Percentiles rank a stretch among this genome's conserved stretches.
Conservation (phyloP, 2,888 invertebrate species). For the Nomada flava region DNA sequence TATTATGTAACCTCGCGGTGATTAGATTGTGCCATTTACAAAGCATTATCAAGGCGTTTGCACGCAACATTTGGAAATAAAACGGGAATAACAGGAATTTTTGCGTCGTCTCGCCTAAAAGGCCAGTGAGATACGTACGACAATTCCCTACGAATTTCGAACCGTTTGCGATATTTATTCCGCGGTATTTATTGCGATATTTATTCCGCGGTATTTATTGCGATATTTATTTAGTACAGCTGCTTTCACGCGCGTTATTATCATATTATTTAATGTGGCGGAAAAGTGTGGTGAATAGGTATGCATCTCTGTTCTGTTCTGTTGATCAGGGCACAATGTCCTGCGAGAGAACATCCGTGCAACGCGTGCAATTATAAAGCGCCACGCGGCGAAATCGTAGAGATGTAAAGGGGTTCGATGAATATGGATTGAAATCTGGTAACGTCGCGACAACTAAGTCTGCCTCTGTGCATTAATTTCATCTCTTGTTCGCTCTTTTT, state of each 20-base stretch:
- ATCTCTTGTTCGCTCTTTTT: constrained; percentile 20
- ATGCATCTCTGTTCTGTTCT: constrained; percentile 9
- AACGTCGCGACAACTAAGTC: constrained; percentile 47
- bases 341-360: constrained; percentile 13
- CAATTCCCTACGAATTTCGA: not conserved
- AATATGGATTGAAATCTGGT: constrained; percentile 46
- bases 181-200: no score
- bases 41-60: constrained; percentile 17
- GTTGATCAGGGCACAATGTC: constrained; percentile 28
- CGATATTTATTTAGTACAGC: no score
- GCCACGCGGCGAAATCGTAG: not conserved
- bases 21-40: constrained; percentile 24
- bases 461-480: constrained; percentile 28
- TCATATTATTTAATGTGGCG: constrained; percentile 21
- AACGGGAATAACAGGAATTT: constrained; percentile 3
- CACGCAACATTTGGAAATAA: constrained; percentile 10
- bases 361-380: constrained; percentile 21
- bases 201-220: no score
- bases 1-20: constrained; percentile 19
- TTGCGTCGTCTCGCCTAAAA: not conserved
- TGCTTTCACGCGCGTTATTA: constrained; percentile 13
- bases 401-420: constrained; percentile 39
- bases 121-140: not conserved
- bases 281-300: not conserved
- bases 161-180: not conserved